These are phyloP conservation scores for Caenorhabditis inopinata DNA, from an alignment of 1,140 invertebrate genomes.

Conservation along the genomic window DNA sequence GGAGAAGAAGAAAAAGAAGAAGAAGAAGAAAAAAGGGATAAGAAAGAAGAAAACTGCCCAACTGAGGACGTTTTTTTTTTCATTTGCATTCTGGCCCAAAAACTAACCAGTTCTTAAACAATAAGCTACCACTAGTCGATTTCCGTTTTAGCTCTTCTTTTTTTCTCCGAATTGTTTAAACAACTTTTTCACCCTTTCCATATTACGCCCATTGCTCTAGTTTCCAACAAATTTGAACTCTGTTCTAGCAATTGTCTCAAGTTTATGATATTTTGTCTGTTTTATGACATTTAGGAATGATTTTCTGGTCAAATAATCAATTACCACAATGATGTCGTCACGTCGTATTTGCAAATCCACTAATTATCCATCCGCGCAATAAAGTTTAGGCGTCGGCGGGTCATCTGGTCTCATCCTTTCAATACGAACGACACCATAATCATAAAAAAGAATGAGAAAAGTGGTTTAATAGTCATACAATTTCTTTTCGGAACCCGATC, in stretches of 20 bases:
- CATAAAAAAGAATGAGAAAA: constrained; percentile 6
- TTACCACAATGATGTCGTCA: neutral
- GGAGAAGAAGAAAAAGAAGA: neutral
- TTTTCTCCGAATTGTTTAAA: neutral
- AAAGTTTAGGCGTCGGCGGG: constrained; percentile 9
- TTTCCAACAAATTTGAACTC: too few relatives aligned
- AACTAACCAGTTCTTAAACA: constrained; percentile 6
- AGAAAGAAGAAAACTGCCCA: neutral
- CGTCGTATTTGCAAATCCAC: constrained; percentile 21
- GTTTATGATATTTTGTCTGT: too few relatives aligned
- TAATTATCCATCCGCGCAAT: neutral
- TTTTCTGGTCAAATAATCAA: neutral
- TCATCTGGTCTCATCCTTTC: constrained; percentile 10
- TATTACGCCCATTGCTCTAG: too few relatives aligned
- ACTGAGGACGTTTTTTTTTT: neutral
- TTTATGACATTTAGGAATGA: too few relatives aligned
- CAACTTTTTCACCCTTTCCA: neutral
- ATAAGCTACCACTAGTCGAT: neutral
- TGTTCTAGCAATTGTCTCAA: too few relatives aligned
- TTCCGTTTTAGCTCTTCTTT: neutral
- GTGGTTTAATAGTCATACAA: constrained; percentile 6
- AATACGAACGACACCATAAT: neutral
- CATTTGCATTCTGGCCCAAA: neutral
- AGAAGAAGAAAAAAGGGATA: neutral
- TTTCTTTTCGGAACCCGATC: constrained; percentile 25